Conservation (phyloP, 2,888 invertebrate species). For the Coenonympha arcania region DNA sequence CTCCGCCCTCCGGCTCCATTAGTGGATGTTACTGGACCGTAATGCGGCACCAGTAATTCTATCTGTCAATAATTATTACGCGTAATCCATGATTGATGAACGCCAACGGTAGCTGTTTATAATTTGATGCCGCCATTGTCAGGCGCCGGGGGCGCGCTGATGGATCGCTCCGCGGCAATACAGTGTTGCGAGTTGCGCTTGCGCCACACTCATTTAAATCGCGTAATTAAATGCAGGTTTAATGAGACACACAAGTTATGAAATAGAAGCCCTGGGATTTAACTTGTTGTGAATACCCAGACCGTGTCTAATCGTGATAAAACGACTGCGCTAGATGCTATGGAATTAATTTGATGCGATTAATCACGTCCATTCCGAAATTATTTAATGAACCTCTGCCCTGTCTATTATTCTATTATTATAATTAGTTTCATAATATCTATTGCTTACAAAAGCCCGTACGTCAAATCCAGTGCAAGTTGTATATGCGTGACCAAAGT, state of each 20-base stretch:
- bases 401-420: no score
- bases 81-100: conserved; percentile 65
- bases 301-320: conserved; percentile 30
- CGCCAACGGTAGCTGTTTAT: conserved; percentile 57
- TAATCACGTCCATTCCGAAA: conserved; percentile 2
- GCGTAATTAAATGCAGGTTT: conserved; percentile 52
- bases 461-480: no score
- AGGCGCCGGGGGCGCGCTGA: conserved; percentile 39
- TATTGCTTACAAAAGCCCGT: no score
- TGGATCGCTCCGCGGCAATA: conserved; percentile 40
- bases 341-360: conserved; percentile 3
- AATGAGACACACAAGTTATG: conserved; percentile 52
- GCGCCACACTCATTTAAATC: conserved; percentile 26
- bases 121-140: conserved; percentile 61
- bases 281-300: conserved; percentile 38
- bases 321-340: conserved; percentile 21
- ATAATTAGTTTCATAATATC: no score
- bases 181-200: conserved; percentile 28
- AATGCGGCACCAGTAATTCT: conserved; percentile 35
- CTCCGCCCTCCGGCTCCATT: conserved; percentile 13
- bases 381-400: not conserved
- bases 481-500: not conserved
- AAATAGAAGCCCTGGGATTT: conserved; percentile 41
- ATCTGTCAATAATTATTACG: conserved; percentile 64
- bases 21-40: conserved; percentile 20